Percentiles rank a stretch among this genome's conserved stretches.
Evolutionary conservation across 1,140 invertebrate species (phyloP).

Genomic region (Camponotus pennsylvanicus): DNA sequence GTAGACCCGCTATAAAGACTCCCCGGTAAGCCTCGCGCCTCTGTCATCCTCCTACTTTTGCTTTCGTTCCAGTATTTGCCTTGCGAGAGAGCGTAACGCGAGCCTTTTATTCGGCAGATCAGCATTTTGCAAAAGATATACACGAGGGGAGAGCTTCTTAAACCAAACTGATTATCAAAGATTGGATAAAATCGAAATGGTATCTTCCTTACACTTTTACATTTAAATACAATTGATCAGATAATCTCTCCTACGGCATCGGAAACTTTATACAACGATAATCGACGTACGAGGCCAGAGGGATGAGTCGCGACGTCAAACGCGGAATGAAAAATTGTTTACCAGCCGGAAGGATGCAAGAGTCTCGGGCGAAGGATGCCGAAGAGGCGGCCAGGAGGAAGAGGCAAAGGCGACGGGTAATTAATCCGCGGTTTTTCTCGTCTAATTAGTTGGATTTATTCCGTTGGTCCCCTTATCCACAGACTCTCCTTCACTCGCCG

Average conservation of each 20-base stretch:
- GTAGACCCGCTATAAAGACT: constrained; percentile 17
- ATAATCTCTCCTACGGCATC: constrained; percentile 16
- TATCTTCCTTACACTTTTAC: background rate
- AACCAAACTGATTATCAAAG: background rate
- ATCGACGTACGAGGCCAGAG: constrained; percentile 28
- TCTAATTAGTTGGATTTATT: constrained; percentile 87
- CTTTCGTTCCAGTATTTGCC: constrained; percentile 83
- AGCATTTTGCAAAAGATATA: constrained; percentile 80
- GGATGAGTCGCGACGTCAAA: constrained; percentile 45
- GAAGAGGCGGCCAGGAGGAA: constrained; percentile 66
- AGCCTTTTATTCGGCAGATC: constrained; percentile 81
- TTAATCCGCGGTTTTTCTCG: constrained; percentile 85
- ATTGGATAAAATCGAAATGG: background rate
- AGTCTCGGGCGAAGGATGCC: constrained; percentile 34
- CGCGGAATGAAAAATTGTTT: constrained; percentile 79
- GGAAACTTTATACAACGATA: constrained; percentile 15
- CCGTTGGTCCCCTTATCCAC: constrained; percentile 83
- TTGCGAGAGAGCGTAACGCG: constrained; percentile 72
- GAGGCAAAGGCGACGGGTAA: constrained; percentile 82
- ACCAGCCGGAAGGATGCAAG: constrained; percentile 66
- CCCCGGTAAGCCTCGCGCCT: constrained; percentile 31
- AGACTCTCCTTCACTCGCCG: constrained; percentile 47
- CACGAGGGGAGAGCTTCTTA: constrained; percentile 53
- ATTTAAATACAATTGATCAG: constrained; percentile 19
- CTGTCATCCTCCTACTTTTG: constrained; percentile 81